Base-by-base conservation (phyloP, 2,113 vertebrate genomes). In the Cnemophilus loriae region DNA sequence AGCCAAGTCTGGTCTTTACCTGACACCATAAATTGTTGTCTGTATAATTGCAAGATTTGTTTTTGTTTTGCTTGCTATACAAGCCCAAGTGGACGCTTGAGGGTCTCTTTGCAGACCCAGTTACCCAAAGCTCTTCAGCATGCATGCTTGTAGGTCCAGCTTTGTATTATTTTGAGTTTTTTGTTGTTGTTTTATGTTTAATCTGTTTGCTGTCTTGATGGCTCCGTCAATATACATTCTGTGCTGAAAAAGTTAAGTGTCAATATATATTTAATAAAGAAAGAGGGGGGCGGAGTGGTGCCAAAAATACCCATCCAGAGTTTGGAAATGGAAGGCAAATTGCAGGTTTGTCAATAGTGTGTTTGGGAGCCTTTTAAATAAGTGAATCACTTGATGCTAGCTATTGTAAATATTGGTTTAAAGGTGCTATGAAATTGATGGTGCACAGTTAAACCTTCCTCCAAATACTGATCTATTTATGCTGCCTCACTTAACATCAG, bases 381-480 rank as follows among this genome's bases (percentile, higher is more conserved):
- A 71, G 80, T 69, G 83, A 91, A 89, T 93, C 80, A 90, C 65
- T 96, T 87, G 93, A 82, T 95, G 61, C 14, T 87, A 78, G 65
- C 63, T 87, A 82, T 92, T 93, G 88, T 95, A 96, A 96, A 95
- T 95, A 94, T 91, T 87, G 77, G 90, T 88, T 95, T 95, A 93
- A 91, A 92, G 89, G 78, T 86, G 70, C 65, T 87, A 81, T 95
- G 87, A 91, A 95, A 96, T 67, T 83, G 80, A 91, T 86, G 84
- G 73, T 44, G 55, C 82, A 60, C 73, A 75, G 90, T 89, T 94
- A 96, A 96, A 93, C 86, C 46, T 92, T 85, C 86, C 74, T 92
- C 76, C 74, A 81, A 82, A 89, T 47, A 73, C 84, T 85, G 94
- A 83, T 94, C 93, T 96, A 26, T 91, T 92, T 92, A 89, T 80